Conservation (phyloP, 37 sponge, comb jelly and placozoan genomes). For the Ianthella basta region DNA sequence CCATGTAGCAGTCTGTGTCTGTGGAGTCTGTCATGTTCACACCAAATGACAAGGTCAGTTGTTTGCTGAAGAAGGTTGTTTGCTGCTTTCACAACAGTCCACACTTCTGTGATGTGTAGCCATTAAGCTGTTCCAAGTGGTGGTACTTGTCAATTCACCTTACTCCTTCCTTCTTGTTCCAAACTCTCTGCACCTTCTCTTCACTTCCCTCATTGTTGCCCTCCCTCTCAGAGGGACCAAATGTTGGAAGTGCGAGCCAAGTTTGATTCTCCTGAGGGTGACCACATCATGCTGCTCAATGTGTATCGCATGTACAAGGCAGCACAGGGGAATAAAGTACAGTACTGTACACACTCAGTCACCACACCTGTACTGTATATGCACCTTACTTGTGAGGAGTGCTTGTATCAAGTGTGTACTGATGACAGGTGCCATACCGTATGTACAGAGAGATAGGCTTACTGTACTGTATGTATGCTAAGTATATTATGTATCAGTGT, state of each 20-base stretch:
- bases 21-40: constrained; percentile 88
- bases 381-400: background rate
- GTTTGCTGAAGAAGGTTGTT: background rate
- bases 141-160: background rate
- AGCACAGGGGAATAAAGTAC: constrained; percentile 81
- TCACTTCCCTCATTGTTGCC: background rate
- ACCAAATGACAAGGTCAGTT: constrained; percentile 66
- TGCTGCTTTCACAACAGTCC: background rate
- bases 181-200: background rate
- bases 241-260: constrained; percentile 53
- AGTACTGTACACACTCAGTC: too few species aligned
- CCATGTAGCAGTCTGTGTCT: constrained; percentile 42
- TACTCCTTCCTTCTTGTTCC: background rate
- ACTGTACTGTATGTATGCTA: background rate
- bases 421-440: too few species aligned
- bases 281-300: constrained; percentile 86
- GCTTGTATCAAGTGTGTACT: background rate
- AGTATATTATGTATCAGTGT: too few species aligned
- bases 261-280: constrained; percentile 83
- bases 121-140: background rate
- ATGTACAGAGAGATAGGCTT: background rate
- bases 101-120: background rate
- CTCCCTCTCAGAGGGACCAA: constrained; percentile 46
- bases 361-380: background rate
- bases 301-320: constrained; percentile 71